Conservation (phyloP, 2,888 invertebrate species). For the Hermodice carunculata region DNA sequence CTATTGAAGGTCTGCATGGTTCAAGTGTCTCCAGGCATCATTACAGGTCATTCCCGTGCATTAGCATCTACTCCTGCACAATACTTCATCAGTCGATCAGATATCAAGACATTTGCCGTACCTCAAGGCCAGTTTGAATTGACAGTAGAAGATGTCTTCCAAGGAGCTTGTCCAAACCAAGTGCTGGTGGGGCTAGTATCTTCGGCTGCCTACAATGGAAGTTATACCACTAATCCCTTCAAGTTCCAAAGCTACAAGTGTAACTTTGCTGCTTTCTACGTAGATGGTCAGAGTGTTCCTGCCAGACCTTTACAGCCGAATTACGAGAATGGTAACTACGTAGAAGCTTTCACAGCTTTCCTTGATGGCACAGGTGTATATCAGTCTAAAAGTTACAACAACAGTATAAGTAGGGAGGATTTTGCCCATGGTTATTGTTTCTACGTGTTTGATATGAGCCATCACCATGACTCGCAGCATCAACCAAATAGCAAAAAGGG, state of each 20-base stretch:
- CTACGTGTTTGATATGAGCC: background rate
- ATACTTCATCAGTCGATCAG: background rate
- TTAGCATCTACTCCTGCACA: background rate
- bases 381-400: background rate
- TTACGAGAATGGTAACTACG: background rate
- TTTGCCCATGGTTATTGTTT: slow-evolving; percentile 1
- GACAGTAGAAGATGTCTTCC: background rate
- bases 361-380: background rate
- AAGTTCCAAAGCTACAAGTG: background rate
- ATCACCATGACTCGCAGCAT: background rate
- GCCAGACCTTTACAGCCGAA: background rate
- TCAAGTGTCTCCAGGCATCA: background rate
- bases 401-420: background rate
- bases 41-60: background rate
- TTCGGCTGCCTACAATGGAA: background rate
- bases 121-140: background rate
- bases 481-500: background rate
- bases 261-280: background rate
- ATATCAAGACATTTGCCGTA: background rate
- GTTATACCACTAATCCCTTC: background rate
- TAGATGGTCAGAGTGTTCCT: background rate
- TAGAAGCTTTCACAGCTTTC: background rate
- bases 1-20: background rate
- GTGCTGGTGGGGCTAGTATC: background rate
- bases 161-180: background rate